Percentiles rank a stretch among this genome's conserved stretches.
These are phyloP conservation scores for Stenchaetothrips biformis DNA, from an alignment of 2,888 invertebrate genomes.

Conservation along the genomic window DNA sequence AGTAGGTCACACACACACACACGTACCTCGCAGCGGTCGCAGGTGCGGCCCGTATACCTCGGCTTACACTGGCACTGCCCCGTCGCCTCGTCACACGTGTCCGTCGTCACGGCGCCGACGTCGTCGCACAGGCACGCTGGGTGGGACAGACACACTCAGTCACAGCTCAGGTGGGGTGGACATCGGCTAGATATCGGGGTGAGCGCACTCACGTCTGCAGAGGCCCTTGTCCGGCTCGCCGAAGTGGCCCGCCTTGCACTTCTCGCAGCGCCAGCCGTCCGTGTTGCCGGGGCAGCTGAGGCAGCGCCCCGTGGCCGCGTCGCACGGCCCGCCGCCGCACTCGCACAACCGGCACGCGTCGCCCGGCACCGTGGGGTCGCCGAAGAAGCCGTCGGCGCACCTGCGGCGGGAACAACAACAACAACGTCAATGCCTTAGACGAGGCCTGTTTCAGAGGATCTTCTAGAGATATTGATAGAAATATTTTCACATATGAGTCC, in stretches of 20 bases:
- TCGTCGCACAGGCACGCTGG: slow-evolving; percentile 70
- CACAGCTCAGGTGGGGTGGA: no score
- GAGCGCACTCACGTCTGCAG: slow-evolving; percentile 53
- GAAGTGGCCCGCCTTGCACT: slow-evolving; percentile 60
- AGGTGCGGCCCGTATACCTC: slow-evolving; percentile 66
- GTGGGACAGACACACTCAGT: no score
- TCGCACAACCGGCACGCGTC: slow-evolving; percentile 72
- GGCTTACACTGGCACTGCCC: slow-evolving; percentile 73
- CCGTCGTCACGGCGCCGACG: slow-evolving; percentile 61
- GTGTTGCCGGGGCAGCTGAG: slow-evolving; percentile 75
- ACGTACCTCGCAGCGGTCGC: slow-evolving; percentile 59
- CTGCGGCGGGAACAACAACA: no score
- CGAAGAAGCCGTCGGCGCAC: slow-evolving; percentile 79
- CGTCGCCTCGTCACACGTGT: slow-evolving; percentile 63
- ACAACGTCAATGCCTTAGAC: no score
- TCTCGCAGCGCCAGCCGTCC: slow-evolving; percentile 58
- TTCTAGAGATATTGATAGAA: no score
- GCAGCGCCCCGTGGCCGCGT: slow-evolving; percentile 78
- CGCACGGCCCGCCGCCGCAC: slow-evolving; percentile 84
- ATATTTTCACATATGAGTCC: no score
- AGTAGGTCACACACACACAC: slow-evolving; percentile 37
- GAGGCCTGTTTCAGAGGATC: no score
- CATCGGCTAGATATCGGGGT: no score
- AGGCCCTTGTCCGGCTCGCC: slow-evolving; percentile 58
- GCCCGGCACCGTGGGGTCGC: slow-evolving; percentile 67